Base-by-base conservation (phyloP, 2,797 vertebrate genomes). In the Esox masquinongy region DNA sequence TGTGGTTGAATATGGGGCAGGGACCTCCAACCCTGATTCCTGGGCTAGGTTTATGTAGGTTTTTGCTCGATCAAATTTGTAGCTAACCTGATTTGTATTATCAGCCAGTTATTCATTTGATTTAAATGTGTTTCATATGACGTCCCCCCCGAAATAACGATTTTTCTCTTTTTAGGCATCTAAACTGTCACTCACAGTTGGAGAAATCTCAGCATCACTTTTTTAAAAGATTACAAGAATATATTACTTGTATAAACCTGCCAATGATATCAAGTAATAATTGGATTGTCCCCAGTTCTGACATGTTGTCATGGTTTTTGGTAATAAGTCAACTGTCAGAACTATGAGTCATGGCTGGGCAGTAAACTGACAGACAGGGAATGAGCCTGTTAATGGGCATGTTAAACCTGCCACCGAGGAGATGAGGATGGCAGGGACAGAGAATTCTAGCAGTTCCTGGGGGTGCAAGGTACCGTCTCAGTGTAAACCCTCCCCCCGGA, bases 191-290 rank as follows among this genome's bases (percentile, higher is more conserved):
- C 9, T 11, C 9, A 47, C 9, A 47, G 5, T 43, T 1, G 39
- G 39, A 43, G 11, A 68, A 56, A 26, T 61, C n/a, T 61, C 56
- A 61, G 43, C 14, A 70, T 74, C 51, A 61, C 39, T 24, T 53
- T 67, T 39, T 24, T 31, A 3, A 24, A 74, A 74, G 71, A 82
- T 83, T 79, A 70, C 56, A 87, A 84, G 78, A 78, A 87, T 84
- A 63, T 77, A 80, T 88, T 77, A 81, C 76, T 78, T 80, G 74
- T 81, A 77, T 85, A 84, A 68, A 78, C n/a, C 85, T 77, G 83
- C 75, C 84, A 70, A 73, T 78, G 82, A 86, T 79, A 83, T 76
- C 82, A 79, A 82, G 87, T 89, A 89, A 92, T 90, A 85, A 87
- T 89, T 90, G 82, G 84, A 86, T 85, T 39, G 82, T 81, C 82